Evolutionary conservation across 2,113 vertebrate species (phyloP).

Genomic region (Cyprinus carpio): DNA sequence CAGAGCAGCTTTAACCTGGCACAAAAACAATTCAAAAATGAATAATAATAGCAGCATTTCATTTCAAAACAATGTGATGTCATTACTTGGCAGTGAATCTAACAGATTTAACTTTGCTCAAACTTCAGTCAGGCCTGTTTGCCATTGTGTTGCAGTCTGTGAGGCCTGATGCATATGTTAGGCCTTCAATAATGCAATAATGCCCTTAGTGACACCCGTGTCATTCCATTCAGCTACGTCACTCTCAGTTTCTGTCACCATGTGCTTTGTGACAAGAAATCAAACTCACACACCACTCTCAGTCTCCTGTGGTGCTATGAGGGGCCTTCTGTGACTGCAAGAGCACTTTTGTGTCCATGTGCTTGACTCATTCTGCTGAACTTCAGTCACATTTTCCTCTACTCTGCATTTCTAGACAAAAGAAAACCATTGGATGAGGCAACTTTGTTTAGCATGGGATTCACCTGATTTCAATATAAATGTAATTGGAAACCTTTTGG

Average conservation of each 20-base stretch:
- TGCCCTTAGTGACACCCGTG: slow-evolving; percentile 64
- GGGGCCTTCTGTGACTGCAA: slow-evolving; percentile 24
- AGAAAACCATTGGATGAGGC: background rate
- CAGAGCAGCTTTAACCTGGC: background rate
- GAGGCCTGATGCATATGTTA: slow-evolving; percentile 59
- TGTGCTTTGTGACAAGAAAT: slow-evolving; percentile 36
- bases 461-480: slow-evolving; percentile 7
- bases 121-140: background rate
- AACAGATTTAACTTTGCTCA: background rate
- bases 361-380: slow-evolving; percentile 29
- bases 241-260: slow-evolving; percentile 61
- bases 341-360: slow-evolving; percentile 24
- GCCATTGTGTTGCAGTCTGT: background rate
- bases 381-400: slow-evolving; percentile 27
- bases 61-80: background rate
- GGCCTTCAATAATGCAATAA: slow-evolving; percentile 70
- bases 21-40: background rate
- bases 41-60: background rate
- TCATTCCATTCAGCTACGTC: slow-evolving; percentile 66
- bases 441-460: background rate
- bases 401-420: slow-evolving; percentile 12
- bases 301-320: slow-evolving; percentile 28
- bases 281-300: slow-evolving; percentile 19
- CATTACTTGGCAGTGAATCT: background rate
- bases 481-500: background rate